Evolutionary conservation across 2,113 vertebrate species (phyloP), one percentile per base, ranked within the genome.

Genomic region (Datnioides undecimradiatus): DNA sequence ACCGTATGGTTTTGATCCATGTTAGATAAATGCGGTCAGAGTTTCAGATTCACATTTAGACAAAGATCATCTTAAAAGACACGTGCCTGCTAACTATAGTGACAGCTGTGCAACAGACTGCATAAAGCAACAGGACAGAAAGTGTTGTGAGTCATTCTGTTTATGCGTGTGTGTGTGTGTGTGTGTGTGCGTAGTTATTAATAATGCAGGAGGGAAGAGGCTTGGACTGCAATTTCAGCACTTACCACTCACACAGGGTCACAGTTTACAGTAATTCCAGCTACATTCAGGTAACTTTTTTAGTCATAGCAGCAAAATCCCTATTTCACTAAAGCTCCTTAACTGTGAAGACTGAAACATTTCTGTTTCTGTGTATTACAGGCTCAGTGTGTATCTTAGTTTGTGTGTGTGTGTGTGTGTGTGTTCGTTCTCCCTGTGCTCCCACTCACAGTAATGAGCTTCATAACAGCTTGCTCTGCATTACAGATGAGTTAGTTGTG

Each of bases 361-460:
- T 73, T 83, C 4, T 64, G 63, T 68, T 73, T 83, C 4, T 64
- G 63, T 76, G 78, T 55, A 73, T 57, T 72, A 62, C 62, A 9
- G 33, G 29, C 64, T 71, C 38, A 55, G 40, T 41, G 67, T 82
- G 49, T 46, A 70, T 23, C 34, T 57, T 71, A 57, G 13, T 12
- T 29, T 52, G 34, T 72, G 31, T 52, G 78, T 67, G 81, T 38
- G 72, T 54, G 67, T 67, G 68, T 72, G 48, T 69, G 68, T 11
- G 29, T 10, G 66, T 48, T 48, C 41, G 46, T n/a, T n/a, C 31
- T 73, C 45, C 43, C 57, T 63, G 31, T 43, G 65, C 74, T 85
- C 77, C 69, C 74, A 84, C 83, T 89, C 65, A 75, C 80, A 36
- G 65, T 89, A 90, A 93, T 90, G 80, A 90, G 83, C 87, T 84